A percentile compares a stretch with the other conserved stretches of the same genome.
phyloP scores from a whole-genome alignment of 2,888 invertebrate species.

The Sesamia inferens region DNA sequence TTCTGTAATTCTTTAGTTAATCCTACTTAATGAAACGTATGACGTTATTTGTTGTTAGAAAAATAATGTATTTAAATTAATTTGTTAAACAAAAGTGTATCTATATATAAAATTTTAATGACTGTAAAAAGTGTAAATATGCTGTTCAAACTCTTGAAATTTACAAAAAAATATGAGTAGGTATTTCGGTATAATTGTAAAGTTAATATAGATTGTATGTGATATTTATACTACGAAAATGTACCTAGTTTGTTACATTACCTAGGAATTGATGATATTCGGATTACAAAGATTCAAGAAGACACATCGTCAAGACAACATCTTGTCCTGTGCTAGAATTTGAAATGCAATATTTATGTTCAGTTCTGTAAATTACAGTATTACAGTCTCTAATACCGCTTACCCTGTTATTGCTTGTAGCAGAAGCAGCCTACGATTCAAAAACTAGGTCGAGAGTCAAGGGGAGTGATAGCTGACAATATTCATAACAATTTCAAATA shows the following conservation, averaged over 20 bases:
- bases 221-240: constrained; percentile 6
- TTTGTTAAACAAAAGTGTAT: constrained; percentile 14
- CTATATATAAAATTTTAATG: neutral
- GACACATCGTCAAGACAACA: neutral
- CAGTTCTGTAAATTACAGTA: constrained; percentile 17
- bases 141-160: constrained; percentile 11
- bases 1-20: constrained; percentile 35
- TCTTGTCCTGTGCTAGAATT: constrained; percentile 2
- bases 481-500: constrained; percentile 42
- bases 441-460: constrained; percentile 16
- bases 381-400: constrained; percentile 21
- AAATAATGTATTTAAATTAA: constrained; percentile 27
- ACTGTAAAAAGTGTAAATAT: constrained; percentile 43
- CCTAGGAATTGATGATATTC: neutral
- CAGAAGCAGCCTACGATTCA: constrained; percentile 19
- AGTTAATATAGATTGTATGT: constrained; percentile 22
- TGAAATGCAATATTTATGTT: constrained; percentile 51
- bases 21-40: constrained; percentile 29
- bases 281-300: constrained; percentile 8
- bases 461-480: constrained; percentile 50
- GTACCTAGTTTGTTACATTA: neutral
- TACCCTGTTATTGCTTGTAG: constrained; percentile 31
- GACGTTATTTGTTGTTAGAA: constrained; percentile 20
- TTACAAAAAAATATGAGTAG: constrained; percentile 1
- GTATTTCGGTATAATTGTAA: neutral